Base-by-base conservation (phyloP, 2,113 vertebrate species). In the Psilopogon haemacephalus region DNA sequence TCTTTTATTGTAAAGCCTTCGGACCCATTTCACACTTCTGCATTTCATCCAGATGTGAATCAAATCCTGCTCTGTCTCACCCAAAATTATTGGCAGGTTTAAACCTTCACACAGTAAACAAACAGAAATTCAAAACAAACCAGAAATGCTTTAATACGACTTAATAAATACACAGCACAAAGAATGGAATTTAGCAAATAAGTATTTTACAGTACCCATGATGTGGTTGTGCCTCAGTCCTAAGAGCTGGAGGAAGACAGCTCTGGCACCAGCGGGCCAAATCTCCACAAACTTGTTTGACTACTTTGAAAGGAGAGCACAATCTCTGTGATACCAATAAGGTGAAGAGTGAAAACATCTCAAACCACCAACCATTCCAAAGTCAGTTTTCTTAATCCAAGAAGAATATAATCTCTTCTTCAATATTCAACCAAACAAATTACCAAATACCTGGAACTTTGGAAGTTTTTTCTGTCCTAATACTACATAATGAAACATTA, bases 401-500 rank as follows among this genome's bases (percentile, higher is more conserved):
- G 8, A 70, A 18, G 11, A n/a, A 8, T 1, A 90, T 26, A 2
- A 48, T 21, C 26, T 67, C 30, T 9, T 7, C 30, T 63, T 77
- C 46, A 62, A 55, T 7, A 64, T 21, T 44, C 16, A 40, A 12
- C 6, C 28, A 78, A 63, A 83, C 11, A 68, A 76, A 65, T 27
- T 0, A n/a, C 30, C 17, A 73, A 9, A 60, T 46, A 8, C 26
- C 26, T 70, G 76, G 11, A 84, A 26, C 42, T 81, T 83, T 38
- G 76, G 11, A 78, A 78, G 5, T 48, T 77, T 35, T 35, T 24
- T 12, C 24, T 73, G 19, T 73, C 13, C 19, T 71, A 56, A 58
- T 1, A 1, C 26, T 52, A 30, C 2, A 2, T 56, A 63, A 63
- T 0, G 0, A 37, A 12, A 50, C 60, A 65, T 60, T 93, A 74